Evolutionary conservation across 2,797 vertebrate genomes (phyloP).

Genomic region (Staurois parvus): DNA sequence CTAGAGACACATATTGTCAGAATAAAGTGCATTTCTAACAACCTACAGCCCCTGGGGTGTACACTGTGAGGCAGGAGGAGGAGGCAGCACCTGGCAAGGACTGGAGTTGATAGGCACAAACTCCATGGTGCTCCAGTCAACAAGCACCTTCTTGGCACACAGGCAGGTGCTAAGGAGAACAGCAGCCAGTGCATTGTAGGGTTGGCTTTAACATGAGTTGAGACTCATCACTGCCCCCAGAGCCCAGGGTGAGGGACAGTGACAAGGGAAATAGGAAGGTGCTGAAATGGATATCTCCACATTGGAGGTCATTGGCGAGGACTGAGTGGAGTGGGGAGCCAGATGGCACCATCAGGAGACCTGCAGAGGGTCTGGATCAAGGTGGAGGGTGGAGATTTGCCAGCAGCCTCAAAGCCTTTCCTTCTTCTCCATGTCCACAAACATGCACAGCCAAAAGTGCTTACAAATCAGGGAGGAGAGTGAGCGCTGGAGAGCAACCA

Average conservation of each 20-base stretch:
- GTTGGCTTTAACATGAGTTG: constrained; percentile 61
- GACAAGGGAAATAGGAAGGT: constrained; percentile 68
- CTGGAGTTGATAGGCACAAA: constrained; percentile 54
- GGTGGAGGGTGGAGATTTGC: constrained; percentile 84
- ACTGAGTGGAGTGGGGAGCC: constrained; percentile 56
- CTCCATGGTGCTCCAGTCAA: constrained; percentile 61
- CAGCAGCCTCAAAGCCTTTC: constrained; percentile 84
- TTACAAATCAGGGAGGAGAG: constrained; percentile 85
- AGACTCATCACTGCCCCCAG: constrained; percentile 59
- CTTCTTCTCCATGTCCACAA: constrained; percentile 77
- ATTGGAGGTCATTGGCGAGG: constrained; percentile 72
- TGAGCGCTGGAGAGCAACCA: constrained; percentile 71
- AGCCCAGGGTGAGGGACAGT: constrained; percentile 58
- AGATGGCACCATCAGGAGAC: constrained; percentile 57
- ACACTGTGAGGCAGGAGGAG: constrained; percentile 59
- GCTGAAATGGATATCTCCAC: constrained; percentile 89
- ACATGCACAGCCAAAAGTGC: constrained; percentile 91
- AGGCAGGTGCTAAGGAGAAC: constrained; percentile 58
- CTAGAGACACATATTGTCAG: constrained; percentile 57
- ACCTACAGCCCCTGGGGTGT: constrained; percentile 53
- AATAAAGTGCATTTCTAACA: constrained; percentile 62
- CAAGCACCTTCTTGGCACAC: constrained; percentile 61
- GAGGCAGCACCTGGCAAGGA: constrained; percentile 60
- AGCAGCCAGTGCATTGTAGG: constrained; percentile 60
- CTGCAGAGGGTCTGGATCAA: constrained; percentile 76